Evolutionary conservation across 2,113 vertebrate species (phyloP), one percentile per base, ranked within the genome.

Genomic region (Benthochromis sp.): DNA sequence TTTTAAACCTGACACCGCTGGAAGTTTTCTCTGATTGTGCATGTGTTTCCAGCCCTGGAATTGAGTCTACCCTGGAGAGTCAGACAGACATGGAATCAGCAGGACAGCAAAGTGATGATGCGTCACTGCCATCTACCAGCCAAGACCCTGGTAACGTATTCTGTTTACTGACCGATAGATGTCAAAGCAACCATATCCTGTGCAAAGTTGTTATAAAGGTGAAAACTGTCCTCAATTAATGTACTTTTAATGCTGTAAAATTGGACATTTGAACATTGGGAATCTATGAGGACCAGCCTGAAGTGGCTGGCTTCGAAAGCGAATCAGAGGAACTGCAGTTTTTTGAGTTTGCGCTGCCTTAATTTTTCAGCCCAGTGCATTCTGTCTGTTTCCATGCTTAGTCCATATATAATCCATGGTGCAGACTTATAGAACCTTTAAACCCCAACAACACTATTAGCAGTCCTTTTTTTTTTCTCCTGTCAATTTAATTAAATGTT

Each of bases 101-200:
- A 53, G 98, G 97, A 84, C 97, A 97, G 12, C 97, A 97, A 6
- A 96, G 96, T 79, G 98, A 99, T 73, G 98, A 98, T 4, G 96
- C 97, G 31, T 97, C 97, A 14, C 97, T 99, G 84, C 98, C 98
- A 7, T 99, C 98, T 0, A 99, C 98, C 76, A 99, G 98, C 95
- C 98, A 99, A 90, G 98, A 99, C 81, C 97, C 98, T 76, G 98
- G 95, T 95, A 88, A 91, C 34, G 21, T 40, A 31, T 45, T n/a
- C 14, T 21, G 12, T 43, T 57, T 34, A 45, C 53, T 76, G 21
- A 36, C 31, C n/a, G 5, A 52, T 19, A 38, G 34, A 66, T 69
- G 11, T 69, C 19, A 69, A 69, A 69, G 34, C 63, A 69, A 21
- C 7, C 63, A 69, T 13, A 38, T 38, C 63, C 63, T 69, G 34